phyloP scores from a whole-genome alignment of 2,797 vertebrate species.

The Microctenopoma stevenorrisi region DNA sequence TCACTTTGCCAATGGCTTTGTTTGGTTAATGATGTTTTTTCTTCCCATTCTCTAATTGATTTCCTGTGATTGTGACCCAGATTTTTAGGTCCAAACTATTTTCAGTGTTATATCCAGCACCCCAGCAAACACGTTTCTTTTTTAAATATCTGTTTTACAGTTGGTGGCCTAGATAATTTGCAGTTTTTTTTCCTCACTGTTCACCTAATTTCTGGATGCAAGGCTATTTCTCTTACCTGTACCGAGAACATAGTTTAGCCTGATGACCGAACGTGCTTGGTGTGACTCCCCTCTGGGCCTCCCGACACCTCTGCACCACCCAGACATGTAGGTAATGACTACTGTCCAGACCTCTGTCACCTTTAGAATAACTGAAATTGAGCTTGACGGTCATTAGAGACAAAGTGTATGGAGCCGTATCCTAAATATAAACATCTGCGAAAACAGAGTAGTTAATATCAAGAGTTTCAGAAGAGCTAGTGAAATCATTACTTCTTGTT shows the following conservation, averaged over 20 bases:
- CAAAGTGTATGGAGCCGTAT: constrained; percentile 2
- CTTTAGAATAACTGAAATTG: constrained; percentile 23
- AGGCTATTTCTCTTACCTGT: constrained; percentile 43
- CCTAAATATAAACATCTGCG: constrained; percentile 10
- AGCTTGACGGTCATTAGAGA: constrained; percentile 8
- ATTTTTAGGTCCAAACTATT: constrained; percentile 4
- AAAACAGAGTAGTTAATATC: constrained; percentile 30
- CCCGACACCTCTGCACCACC: constrained; percentile 25
- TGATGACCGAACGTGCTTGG: constrained; percentile 34
- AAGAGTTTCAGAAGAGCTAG: constrained; percentile 12
- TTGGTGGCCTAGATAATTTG: constrained; percentile 51
- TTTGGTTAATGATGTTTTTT: constrained; percentile 28
- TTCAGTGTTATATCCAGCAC: not conserved
- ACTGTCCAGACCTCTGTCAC: constrained; percentile 25
- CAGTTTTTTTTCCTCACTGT: constrained; percentile 33
- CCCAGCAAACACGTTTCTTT: not conserved
- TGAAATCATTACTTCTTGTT: constrained; percentile 34
- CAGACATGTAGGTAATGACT: constrained; percentile 25
- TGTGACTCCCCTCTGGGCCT: constrained; percentile 29
- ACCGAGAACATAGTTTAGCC: constrained; percentile 34
- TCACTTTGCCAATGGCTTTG: constrained; percentile 40
- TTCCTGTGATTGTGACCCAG: constrained; percentile 17
- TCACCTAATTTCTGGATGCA: constrained; percentile 60
- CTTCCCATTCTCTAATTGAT: constrained; percentile 25
- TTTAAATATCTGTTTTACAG: constrained; percentile 10